These are phyloP conservation scores for Caloenas nicobarica DNA, from an alignment of 2,113 vertebrate genomes.

Conservation along the genomic window DNA sequence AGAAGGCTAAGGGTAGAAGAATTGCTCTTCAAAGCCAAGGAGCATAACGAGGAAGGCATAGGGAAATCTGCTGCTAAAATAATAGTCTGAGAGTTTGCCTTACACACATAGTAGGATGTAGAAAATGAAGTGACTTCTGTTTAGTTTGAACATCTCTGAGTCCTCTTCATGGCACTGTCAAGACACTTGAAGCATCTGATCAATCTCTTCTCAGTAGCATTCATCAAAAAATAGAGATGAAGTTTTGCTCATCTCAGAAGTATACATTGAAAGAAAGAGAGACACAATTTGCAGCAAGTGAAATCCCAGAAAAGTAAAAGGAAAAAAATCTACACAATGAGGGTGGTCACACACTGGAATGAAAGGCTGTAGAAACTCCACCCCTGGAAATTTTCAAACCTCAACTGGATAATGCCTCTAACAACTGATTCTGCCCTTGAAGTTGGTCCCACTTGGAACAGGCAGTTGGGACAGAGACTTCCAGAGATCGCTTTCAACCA, in stretches of 20 bases:
- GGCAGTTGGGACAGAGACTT: neutral
- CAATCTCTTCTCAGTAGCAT: neutral
- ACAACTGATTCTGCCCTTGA: neutral
- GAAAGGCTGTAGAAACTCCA: neutral
- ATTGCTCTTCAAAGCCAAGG: slow-evolving; percentile 14
- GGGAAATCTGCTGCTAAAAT: neutral
- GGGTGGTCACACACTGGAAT: neutral
- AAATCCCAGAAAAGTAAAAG: neutral
- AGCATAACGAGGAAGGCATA: neutral
- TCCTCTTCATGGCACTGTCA: neutral
- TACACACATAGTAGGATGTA: neutral
- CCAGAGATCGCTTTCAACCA: neutral
- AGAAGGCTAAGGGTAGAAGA: slow-evolving; percentile 57
- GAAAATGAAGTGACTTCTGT: neutral
- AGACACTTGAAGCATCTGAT: neutral
- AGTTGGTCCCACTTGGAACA: neutral
- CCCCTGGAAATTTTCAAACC: neutral
- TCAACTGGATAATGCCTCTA: neutral
- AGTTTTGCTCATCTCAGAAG: neutral
- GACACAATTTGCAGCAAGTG: neutral
- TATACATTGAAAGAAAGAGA: neutral
- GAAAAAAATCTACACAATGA: neutral
- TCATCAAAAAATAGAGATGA: neutral
- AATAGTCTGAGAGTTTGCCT: neutral
- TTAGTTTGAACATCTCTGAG: neutral